Evolutionary conservation across 2,888 invertebrate genomes (phyloP).

Genomic region (Sinopyrophorus schimmeli): DNA sequence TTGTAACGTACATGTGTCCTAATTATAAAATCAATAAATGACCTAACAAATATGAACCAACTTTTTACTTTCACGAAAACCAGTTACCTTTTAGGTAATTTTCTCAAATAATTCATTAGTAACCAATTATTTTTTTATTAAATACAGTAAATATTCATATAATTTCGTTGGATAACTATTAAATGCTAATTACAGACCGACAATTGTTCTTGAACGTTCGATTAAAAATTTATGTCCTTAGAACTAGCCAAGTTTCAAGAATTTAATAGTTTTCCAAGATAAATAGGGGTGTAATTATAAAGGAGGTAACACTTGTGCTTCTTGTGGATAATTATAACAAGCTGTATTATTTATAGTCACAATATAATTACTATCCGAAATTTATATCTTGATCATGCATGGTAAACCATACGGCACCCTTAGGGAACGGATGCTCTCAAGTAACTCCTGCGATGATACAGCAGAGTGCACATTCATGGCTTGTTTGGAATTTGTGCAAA

Average conservation of each 20-base stretch:
- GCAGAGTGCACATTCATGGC: conserved; percentile 18
- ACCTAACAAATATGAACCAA: too few relatives aligned
- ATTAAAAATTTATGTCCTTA: too few relatives aligned
- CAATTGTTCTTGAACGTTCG: background rate
- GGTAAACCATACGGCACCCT: conserved; percentile 35
- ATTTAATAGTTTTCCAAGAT: conserved; percentile 36
- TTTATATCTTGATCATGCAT: conserved; percentile 50
- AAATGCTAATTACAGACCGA: background rate
- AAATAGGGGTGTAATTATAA: conserved; percentile 45
- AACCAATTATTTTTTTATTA: too few relatives aligned
- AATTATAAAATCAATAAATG: too few relatives aligned
- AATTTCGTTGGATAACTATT: too few relatives aligned
- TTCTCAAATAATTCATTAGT: too few relatives aligned
- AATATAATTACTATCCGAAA: conserved; percentile 49
- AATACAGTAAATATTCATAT: too few relatives aligned
- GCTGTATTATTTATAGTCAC: conserved; percentile 49
- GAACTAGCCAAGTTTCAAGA: conserved; percentile 29
- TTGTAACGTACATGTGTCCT: too few relatives aligned
- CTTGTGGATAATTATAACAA: conserved; percentile 45
- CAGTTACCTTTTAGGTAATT: too few relatives aligned
- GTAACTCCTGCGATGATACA: conserved; percentile 27
- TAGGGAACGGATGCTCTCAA: conserved; percentile 27
- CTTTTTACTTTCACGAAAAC: too few relatives aligned
- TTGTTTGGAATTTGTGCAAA: conserved; percentile 14
- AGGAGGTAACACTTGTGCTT: conserved; percentile 47